phyloP scores from a whole-genome alignment of 2,797 vertebrate species.

The Acridotheres tristis region DNA sequence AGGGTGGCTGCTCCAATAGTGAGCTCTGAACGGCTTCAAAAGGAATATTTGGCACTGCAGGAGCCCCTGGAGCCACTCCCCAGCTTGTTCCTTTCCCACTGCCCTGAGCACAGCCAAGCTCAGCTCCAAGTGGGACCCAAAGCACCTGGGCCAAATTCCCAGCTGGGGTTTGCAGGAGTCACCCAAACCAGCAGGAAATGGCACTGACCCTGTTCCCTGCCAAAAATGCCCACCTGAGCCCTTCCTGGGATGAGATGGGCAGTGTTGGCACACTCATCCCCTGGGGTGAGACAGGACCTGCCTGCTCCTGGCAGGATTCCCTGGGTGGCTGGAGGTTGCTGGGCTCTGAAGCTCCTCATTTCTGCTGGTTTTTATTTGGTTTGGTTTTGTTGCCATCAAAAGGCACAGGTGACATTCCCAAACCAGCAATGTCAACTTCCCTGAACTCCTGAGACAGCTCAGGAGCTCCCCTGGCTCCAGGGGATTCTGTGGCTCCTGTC shows the following conservation, averaged over 20 bases:
- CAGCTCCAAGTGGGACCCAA: neutral
- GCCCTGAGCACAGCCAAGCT: neutral
- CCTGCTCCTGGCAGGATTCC: neutral
- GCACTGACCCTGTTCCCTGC: neutral
- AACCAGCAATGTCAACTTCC: neutral
- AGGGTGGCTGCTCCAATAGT: neutral
- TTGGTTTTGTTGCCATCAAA: neutral
- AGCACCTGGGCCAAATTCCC: neutral
- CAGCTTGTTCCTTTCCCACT: neutral
- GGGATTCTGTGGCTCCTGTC: neutral
- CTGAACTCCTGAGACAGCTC: neutral
- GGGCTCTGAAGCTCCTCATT: neutral
- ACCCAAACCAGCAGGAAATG: neutral
- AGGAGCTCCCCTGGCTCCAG: neutral
- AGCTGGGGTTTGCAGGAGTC: neutral
- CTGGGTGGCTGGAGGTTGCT: neutral
- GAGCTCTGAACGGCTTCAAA: neutral
- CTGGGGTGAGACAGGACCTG: neutral
- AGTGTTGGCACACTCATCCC: too few species aligned
- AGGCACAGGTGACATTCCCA: neutral
- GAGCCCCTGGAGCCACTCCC: neutral
- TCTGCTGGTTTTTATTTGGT: neutral
- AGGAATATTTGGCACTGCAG: neutral
- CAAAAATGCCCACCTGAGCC: neutral
- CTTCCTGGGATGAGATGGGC: fast-evolving